Evolutionary conservation across 1,140 invertebrate species (phyloP).

Genomic region (Oryctes rhinoceros): DNA sequence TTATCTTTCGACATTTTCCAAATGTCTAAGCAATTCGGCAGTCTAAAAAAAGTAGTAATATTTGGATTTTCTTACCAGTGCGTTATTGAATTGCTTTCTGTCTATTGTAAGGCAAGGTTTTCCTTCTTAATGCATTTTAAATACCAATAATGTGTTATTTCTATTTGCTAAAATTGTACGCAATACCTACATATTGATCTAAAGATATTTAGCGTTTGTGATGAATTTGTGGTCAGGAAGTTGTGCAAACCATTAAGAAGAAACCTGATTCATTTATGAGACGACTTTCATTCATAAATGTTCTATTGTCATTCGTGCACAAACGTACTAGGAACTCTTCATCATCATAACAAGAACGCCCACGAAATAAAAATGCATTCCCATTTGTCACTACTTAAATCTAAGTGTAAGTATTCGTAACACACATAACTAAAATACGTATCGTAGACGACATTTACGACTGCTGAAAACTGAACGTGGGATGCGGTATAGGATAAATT

Average conservation of each 20-base stretch:
- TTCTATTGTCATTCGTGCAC: not conserved
- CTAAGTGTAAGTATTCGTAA: not conserved
- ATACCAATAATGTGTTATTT: no score
- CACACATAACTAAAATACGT: not conserved
- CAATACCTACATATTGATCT: not conserved
- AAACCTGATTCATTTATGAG: not conserved
- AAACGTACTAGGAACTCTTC: conserved; percentile 6
- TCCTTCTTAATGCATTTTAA: no score
- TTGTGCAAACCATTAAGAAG: conserved; percentile 5
- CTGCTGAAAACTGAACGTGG: not conserved
- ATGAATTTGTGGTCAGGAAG: conserved; percentile 14
- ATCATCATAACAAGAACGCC: conserved; percentile 14
- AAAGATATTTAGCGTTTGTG: not conserved
- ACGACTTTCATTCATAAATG: conserved; percentile 3
- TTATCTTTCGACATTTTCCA: no score
- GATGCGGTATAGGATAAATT: not conserved
- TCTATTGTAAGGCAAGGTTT: no score
- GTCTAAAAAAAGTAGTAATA: no score
- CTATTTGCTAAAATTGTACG: no score
- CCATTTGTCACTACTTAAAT: conserved; percentile 7
- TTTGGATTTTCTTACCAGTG: no score
- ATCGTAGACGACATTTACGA: not conserved
- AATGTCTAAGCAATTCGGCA: no score
- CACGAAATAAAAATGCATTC: conserved; percentile 18
- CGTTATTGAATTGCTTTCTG: no score